Percentiles rank a stretch among this genome's conserved stretches.
Evolutionary conservation across 2,888 invertebrate species (phyloP).

Genomic region (Conchocele bisecta): DNA sequence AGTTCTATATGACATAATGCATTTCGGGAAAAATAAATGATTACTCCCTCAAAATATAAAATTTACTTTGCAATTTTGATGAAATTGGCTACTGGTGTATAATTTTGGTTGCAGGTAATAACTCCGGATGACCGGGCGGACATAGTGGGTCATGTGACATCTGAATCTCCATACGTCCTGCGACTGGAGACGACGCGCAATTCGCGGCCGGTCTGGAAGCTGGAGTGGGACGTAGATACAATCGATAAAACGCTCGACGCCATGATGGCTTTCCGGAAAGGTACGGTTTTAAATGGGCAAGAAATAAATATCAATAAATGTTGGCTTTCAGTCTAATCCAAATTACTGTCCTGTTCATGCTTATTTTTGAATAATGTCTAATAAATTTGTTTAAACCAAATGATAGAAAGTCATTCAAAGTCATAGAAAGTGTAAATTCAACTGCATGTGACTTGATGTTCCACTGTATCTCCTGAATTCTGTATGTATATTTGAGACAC

Average conservation of each 20-base stretch:
- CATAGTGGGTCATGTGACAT: constrained; percentile 40
- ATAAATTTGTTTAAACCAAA: background rate
- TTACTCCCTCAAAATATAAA: too few species aligned
- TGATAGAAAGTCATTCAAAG: background rate
- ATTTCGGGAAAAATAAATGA: too few species aligned
- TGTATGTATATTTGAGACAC: background rate
- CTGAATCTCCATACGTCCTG: constrained; percentile 37
- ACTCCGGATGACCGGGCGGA: constrained; percentile 18
- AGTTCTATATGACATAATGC: too few species aligned
- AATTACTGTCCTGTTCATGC: too few species aligned
- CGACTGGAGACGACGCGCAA: constrained; percentile 34
- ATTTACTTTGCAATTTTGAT: too few species aligned
- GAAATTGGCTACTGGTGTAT: too few species aligned
- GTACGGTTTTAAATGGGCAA: too few species aligned
- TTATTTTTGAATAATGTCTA: background rate
- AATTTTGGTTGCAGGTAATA: constrained; percentile 9
- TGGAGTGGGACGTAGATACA: constrained; percentile 44
- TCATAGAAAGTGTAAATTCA: background rate
- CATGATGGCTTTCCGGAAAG: constrained; percentile 39
- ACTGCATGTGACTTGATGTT: background rate
- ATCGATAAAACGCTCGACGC: constrained; percentile 34
- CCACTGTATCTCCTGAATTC: background rate
- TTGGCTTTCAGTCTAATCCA: too few species aligned
- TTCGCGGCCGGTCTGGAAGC: constrained; percentile 40
- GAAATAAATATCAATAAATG: too few species aligned